Conservation (phyloP, 1,140 invertebrate species). For the Drosophila truncata region DNA sequence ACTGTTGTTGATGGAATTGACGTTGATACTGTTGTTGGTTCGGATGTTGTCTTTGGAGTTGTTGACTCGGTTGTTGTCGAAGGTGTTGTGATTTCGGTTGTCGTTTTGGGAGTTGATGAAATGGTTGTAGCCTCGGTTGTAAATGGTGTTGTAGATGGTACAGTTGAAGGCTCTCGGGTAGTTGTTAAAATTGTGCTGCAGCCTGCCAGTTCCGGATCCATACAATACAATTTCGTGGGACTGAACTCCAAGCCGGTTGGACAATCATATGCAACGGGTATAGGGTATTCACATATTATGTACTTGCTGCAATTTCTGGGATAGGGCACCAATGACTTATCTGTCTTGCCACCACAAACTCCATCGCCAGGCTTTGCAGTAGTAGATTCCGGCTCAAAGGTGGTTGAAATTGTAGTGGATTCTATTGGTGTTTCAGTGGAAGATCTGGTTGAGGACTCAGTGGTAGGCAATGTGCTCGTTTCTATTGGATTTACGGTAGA, state of each 20-base stretch:
- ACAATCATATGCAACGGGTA: constrained; percentile 70
- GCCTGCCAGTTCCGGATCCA: constrained; percentile 61
- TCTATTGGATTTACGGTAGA: neutral
- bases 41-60: neutral
- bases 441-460: constrained; percentile 1
- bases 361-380: constrained; percentile 46
- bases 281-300: constrained; percentile 61
- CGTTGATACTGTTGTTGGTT: constrained; percentile 3
- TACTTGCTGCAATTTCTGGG: constrained; percentile 72
- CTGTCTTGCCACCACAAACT: constrained; percentile 49
- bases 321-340: constrained; percentile 58
- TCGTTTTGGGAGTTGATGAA: neutral
- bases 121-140: constrained; percentile 3
- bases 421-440: neutral
- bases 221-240: constrained; percentile 53
- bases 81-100: constrained; percentile 5
- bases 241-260: constrained; percentile 65
- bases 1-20: neutral
- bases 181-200: constrained; percentile 39
- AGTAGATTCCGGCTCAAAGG: constrained; percentile 16
- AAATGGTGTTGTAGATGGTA: neutral
- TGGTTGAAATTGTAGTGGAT: constrained; percentile 5
- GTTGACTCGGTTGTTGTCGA: constrained; percentile 3
- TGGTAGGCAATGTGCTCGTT: neutral
- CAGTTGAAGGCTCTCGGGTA: constrained; percentile 4